These are phyloP conservation scores for Platygyra sinensis DNA, from an alignment of 64 coral and sea anemone species.

Conservation along the genomic window DNA sequence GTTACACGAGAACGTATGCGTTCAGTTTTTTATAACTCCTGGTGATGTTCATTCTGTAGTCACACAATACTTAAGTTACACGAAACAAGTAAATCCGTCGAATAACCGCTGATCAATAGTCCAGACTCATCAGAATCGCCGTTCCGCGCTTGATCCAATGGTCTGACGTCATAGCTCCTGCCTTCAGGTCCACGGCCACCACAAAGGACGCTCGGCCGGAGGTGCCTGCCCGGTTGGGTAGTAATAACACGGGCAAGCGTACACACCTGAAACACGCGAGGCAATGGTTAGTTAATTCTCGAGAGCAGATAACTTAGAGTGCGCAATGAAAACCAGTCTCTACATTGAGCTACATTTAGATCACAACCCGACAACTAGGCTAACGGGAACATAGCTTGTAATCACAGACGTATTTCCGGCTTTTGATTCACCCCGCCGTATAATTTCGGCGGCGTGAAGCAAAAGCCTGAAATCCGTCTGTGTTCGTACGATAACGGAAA, in stretches of 20 bases:
- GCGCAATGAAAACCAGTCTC: background rate
- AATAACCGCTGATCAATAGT: constrained; percentile 56
- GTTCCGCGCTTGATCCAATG: constrained; percentile 97
- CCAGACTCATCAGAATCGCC: constrained; percentile 95
- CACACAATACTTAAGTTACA: background rate
- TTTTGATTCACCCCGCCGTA: too few species aligned
- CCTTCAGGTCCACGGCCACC: constrained; percentile 92
- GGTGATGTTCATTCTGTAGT: background rate
- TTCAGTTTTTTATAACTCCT: background rate
- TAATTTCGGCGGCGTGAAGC: too few species aligned
- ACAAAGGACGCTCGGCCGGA: constrained; percentile 94
- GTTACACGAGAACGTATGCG: background rate
- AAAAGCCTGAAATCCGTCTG: too few species aligned
- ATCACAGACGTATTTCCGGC: too few species aligned
- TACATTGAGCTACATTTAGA: too few species aligned
- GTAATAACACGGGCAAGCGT: constrained; percentile 97
- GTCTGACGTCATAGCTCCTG: constrained; percentile 91
- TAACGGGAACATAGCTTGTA: too few species aligned
- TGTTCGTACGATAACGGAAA: too few species aligned
- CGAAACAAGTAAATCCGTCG: background rate
- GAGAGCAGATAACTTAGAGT: background rate
- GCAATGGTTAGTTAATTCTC: background rate
- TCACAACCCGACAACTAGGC: too few species aligned
- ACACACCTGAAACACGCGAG: constrained; percentile 74
- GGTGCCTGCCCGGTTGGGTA: constrained; percentile 95